These are phyloP conservation scores for Napeogenes sylphis DNA, from an alignment of 2,888 invertebrate genomes.

Conservation along the genomic window DNA sequence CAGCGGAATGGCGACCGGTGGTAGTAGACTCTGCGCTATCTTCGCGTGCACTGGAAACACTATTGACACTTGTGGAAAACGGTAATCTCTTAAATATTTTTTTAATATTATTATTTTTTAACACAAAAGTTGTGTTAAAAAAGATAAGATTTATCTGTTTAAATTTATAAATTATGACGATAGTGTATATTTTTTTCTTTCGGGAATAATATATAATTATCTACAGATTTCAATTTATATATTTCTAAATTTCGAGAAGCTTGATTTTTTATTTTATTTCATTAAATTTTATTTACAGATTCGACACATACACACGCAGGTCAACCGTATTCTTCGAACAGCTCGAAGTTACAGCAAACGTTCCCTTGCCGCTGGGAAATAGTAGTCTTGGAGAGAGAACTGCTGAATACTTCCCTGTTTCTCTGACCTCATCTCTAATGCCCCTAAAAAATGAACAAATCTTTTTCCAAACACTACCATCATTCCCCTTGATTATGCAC, in stretches of 20 bases:
- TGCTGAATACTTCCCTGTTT: slow-evolving; percentile 68
- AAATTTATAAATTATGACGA: no score
- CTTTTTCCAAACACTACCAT: slow-evolving; percentile 37
- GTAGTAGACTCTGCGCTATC: slow-evolving; percentile 69
- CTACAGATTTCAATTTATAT: no score
- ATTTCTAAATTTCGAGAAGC: no score
- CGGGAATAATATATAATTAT: no score
- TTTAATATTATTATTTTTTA: no score
- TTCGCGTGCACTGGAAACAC: slow-evolving; percentile 69
- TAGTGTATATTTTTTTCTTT: no score
- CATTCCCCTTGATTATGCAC: slow-evolving; percentile 36
- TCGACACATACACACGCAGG: slow-evolving; percentile 53
- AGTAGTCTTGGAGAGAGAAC: slow-evolving; percentile 44
- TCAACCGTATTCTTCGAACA: slow-evolving; percentile 66
- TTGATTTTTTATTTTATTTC: neutral
- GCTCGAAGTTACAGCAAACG: slow-evolving; percentile 60
- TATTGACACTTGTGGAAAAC: slow-evolving; percentile 63
- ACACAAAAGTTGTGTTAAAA: no score
- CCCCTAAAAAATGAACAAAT: slow-evolving; percentile 62
- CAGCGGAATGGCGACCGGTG: slow-evolving; percentile 64
- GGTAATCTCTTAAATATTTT: slow-evolving; percentile 38
- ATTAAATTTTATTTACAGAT: slow-evolving; percentile 50
- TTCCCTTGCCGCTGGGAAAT: slow-evolving; percentile 52
- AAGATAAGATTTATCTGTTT: no score
- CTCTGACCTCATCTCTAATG: slow-evolving; percentile 66